Evolutionary conservation across 2,888 invertebrate species (phyloP).

Genomic region (Magallana nippona): DNA sequence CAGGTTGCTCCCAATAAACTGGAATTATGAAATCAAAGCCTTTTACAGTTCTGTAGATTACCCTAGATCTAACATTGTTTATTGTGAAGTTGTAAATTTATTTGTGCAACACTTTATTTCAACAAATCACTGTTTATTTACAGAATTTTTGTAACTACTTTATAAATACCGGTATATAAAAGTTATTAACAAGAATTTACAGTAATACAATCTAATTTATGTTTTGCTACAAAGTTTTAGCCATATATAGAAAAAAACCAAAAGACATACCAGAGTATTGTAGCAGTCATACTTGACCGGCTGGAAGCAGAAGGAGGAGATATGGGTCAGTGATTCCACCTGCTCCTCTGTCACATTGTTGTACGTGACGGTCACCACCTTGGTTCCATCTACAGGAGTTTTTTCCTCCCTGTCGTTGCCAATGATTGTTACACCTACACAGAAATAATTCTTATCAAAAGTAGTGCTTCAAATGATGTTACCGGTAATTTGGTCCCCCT

Average conservation of each 20-base stretch:
- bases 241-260: background rate
- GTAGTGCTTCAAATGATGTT: background rate
- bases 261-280: conserved; percentile 60
- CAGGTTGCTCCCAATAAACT: conserved; percentile 55
- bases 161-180: no score
- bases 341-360: conserved; percentile 62
- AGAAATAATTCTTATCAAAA: background rate
- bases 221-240: background rate
- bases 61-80: no score
- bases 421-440: conserved; percentile 60
- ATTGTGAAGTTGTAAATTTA: no score
- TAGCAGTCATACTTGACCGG: conserved; percentile 68
- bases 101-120: no score
- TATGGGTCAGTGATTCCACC: conserved; percentile 57
- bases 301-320: conserved; percentile 66
- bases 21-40: conserved; percentile 3
- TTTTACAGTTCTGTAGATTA: background rate
- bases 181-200: no score
- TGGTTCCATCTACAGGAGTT: conserved; percentile 40
- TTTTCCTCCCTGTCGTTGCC: conserved; percentile 51
- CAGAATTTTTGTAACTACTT: no score
- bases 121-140: no score
- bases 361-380: conserved; percentile 57
- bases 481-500: no score
- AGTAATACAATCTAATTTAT: background rate